Percentiles rank a stretch among this genome's conserved stretches.
These are phyloP conservation scores for Dryococelus australis DNA, from an alignment of 2,888 invertebrate species.

Conservation along the genomic window DNA sequence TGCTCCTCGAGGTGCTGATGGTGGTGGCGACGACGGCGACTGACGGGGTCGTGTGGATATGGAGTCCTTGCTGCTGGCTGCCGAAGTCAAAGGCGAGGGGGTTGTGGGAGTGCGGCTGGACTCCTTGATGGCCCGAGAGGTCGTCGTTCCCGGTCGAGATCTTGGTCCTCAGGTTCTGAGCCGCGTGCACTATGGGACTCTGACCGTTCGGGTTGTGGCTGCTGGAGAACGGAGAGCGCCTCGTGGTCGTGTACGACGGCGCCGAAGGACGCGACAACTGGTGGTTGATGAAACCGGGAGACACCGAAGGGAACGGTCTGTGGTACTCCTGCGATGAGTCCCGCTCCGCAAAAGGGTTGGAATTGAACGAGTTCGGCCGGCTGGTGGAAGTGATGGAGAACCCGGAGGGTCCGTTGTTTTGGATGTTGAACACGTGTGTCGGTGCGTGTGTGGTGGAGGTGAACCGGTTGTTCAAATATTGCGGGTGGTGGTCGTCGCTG, in stretches of 20 bases:
- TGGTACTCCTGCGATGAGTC: neutral
- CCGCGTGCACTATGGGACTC: conserved; percentile 19
- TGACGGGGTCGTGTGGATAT: conserved; percentile 44
- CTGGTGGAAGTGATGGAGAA: conserved; percentile 34
- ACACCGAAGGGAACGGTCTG: conserved; percentile 5
- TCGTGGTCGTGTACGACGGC: neutral
- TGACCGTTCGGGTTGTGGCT: conserved; percentile 22
- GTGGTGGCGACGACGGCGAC: conserved; percentile 49
- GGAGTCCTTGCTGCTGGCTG: conserved; percentile 35
- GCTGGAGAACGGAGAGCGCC: neutral
- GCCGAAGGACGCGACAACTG: neutral
- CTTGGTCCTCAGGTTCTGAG: conserved; percentile 8
- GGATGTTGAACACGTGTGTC: conserved; percentile 29
- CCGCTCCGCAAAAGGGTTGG: neutral
- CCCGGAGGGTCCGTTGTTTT: conserved; percentile 29
- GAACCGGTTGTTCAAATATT: conserved; percentile 29
- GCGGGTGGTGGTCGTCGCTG: conserved; percentile 32
- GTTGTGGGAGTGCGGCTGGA: conserved; percentile 30
- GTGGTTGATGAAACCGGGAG: conserved; percentile 21
- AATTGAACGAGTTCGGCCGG: neutral
- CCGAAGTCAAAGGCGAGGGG: conserved; percentile 33
- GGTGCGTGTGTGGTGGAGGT: conserved; percentile 36
- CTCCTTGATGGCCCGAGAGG: conserved; percentile 10
- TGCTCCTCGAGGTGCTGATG: conserved; percentile 45
- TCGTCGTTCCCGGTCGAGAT: neutral